phyloP scores from a whole-genome alignment of 2,113 vertebrate species.

The Pseudopodoces humilis region DNA sequence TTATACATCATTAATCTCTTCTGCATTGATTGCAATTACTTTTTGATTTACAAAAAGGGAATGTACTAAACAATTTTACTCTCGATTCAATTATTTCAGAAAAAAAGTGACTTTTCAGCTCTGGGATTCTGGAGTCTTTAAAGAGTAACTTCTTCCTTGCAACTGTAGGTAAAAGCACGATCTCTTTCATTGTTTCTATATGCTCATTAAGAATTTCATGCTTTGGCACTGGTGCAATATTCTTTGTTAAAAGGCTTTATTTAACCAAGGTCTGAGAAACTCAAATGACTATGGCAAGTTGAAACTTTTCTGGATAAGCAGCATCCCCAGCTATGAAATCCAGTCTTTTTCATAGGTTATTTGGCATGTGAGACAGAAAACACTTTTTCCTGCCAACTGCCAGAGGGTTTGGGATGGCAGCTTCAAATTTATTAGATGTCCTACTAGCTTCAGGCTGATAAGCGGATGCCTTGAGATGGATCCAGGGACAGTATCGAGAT shows the following conservation, averaged over 20 bases:
- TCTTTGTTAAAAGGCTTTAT: constrained; percentile 26
- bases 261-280: constrained; percentile 32
- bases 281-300: constrained; percentile 13
- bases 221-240: neutral
- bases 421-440: constrained; percentile 53
- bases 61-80: neutral
- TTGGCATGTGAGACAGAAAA: constrained; percentile 46
- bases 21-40: neutral
- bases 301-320: constrained; percentile 54
- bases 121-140: neutral
- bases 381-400: constrained; percentile 35
- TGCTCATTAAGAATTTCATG: neutral
- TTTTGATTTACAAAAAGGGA: neutral
- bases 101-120: neutral
- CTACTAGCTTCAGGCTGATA: constrained; percentile 37
- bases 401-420: constrained; percentile 48
- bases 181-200: neutral
- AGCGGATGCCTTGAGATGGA: constrained; percentile 4
- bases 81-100: neutral
- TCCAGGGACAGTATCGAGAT: neutral
- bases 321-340: constrained; percentile 7
- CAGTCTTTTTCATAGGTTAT: constrained; percentile 14
- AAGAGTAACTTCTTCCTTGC: neutral
- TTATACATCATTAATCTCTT: neutral
- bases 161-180: neutral